Evolutionary conservation across 2,113 vertebrate genomes (phyloP).

Genomic region (Ciconia maguari): DNA sequence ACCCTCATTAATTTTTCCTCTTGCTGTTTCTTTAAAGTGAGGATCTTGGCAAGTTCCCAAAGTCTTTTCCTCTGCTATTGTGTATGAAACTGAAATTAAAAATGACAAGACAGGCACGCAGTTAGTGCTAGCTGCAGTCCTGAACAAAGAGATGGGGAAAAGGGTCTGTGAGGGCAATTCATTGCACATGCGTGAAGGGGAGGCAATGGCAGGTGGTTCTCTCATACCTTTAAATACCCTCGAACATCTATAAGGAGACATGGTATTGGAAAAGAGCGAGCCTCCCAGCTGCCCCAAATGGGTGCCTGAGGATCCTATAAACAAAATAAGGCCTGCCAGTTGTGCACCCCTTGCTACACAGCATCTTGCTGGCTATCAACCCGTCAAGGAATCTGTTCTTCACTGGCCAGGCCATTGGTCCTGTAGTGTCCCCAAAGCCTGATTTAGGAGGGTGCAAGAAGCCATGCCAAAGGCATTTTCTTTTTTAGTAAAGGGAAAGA

Average conservation of each 20-base stretch:
- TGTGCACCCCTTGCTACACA: not conserved
- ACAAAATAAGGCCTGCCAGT: not conserved
- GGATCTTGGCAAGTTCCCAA: slow-evolving; percentile 12
- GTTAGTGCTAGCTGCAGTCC: not conserved
- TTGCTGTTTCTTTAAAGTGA: slow-evolving; percentile 25
- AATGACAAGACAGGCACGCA: not conserved
- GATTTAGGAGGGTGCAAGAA: not conserved
- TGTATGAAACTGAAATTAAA: slow-evolving; percentile 18
- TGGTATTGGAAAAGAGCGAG: rapidly evolving
- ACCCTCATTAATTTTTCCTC: slow-evolving; percentile 34
- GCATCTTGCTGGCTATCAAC: not conserved
- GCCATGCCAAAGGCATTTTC: not conserved
- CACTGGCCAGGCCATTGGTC: not conserved
- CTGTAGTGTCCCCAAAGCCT: not conserved
- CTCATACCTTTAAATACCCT: not conserved
- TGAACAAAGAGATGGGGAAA: not conserved
- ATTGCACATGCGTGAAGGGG: not conserved
- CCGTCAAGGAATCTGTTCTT: not conserved
- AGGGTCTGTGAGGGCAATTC: not conserved
- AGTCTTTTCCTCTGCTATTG: not conserved
- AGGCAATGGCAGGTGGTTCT: not conserved
- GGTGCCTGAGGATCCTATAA: not conserved
- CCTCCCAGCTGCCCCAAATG: not conserved
- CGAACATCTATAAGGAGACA: not conserved
- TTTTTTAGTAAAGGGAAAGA: not conserved